phyloP scores from a whole-genome alignment of 2,113 vertebrate genomes.

The Verasper variegatus region DNA sequence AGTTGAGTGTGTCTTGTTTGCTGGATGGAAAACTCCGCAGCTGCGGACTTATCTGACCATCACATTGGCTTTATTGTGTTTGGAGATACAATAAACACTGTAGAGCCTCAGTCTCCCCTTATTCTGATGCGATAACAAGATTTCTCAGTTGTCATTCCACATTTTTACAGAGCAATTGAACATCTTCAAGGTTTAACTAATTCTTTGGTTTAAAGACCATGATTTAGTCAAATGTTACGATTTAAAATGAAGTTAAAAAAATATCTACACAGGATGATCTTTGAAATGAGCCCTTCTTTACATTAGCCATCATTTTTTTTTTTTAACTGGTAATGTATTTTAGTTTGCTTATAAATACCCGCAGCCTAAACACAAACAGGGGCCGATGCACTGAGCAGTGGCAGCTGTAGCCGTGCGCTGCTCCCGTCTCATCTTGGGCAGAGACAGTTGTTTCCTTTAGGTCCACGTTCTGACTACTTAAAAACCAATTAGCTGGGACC shows the following conservation, averaged over 20 bases:
- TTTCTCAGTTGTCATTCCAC: not conserved
- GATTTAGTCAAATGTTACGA: not conserved
- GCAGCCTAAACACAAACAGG: conserved; percentile 69
- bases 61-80: conserved; percentile 45
- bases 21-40: conserved; percentile 49
- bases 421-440: conserved; percentile 45
- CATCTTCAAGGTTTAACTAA: not conserved
- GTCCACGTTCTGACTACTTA: conserved; percentile 58
- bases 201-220: not conserved
- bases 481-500: conserved; percentile 76
- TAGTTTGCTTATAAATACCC: conserved; percentile 72
- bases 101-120: not conserved
- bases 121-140: not conserved
- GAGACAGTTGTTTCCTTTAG: conserved; percentile 64
- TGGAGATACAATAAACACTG: conserved; percentile 53
- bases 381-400: conserved; percentile 40
- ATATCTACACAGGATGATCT: not conserved
- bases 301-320: conserved; percentile 3
- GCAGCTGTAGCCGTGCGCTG: conserved; percentile 55
- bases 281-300: too few species aligned
- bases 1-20: conserved; percentile 43
- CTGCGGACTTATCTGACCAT: conserved; percentile 58
- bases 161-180: not conserved
- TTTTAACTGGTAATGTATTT: conserved; percentile 59
- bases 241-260: not conserved